Conservation (phyloP, 2,797 vertebrate species). For the Xenentodon cancila region DNA sequence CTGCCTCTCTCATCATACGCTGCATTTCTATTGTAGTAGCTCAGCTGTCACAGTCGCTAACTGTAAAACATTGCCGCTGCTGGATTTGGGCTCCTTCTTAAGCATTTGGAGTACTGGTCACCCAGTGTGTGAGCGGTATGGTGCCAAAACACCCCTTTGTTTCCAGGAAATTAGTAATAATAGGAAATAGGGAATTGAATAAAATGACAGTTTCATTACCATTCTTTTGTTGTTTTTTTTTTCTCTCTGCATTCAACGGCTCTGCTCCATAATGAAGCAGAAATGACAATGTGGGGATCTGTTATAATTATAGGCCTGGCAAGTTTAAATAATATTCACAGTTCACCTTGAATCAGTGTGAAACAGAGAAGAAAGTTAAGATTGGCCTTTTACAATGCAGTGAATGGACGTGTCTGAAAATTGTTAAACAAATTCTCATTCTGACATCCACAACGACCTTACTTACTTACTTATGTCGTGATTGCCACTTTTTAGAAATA, state of each 20-base stretch:
- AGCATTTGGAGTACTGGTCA: constrained; percentile 39
- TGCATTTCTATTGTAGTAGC: constrained; percentile 16
- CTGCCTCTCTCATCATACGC: constrained; percentile 31
- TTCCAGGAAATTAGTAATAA: background rate
- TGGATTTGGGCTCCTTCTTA: constrained; percentile 47
- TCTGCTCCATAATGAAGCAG: no score
- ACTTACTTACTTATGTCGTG: no score
- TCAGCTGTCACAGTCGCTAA: constrained; percentile 32
- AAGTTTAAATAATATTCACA: no score
- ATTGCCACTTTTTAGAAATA: no score
- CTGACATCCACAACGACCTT: no score
- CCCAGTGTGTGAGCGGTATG: constrained; percentile 48
- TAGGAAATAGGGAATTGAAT: background rate
- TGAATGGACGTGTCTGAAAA: no score
- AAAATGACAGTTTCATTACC: background rate
- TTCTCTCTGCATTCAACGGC: background rate
- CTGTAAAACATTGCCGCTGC: constrained; percentile 39
- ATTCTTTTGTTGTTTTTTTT: background rate
- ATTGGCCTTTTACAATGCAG: no score
- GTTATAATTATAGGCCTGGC: no score
- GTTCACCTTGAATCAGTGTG: no score
- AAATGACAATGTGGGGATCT: no score
- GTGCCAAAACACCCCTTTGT: constrained; percentile 34
- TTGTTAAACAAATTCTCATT: no score
- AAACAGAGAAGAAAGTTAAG: no score